phyloP scores from a whole-genome alignment of 30 jellyfish, hydroid and myxozoan species.

The Rhopilema esculentum region DNA sequence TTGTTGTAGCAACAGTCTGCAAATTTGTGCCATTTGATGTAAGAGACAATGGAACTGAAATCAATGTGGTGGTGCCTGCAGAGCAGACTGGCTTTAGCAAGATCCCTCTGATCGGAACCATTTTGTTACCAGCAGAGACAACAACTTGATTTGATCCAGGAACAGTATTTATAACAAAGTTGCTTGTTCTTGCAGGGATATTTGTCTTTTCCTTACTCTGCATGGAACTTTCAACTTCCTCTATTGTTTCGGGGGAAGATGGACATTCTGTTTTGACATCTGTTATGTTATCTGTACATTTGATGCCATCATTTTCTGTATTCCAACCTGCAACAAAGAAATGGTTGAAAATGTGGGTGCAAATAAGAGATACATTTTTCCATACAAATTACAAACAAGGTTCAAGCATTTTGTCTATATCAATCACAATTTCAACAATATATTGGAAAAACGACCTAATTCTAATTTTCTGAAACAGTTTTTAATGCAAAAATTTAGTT shows the following conservation, averaged over 20 bases:
- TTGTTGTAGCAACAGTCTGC: slow-evolving; percentile 25
- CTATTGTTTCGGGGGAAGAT: neutral
- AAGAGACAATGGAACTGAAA: slow-evolving; percentile 70
- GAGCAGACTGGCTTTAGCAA: slow-evolving; percentile 62
- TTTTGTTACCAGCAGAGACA: slow-evolving; percentile 54
- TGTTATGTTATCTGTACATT: neutral
- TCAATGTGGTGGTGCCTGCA: slow-evolving; percentile 65
- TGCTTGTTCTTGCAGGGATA: slow-evolving; percentile 9
- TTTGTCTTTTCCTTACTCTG: neutral
- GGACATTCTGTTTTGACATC: neutral
- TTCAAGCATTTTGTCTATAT: too few species aligned
- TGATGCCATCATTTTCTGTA: slow-evolving; percentile 35
- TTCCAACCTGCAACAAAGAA: slow-evolving; percentile 41
- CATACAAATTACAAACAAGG: too few species aligned
- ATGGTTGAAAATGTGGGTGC: too few species aligned
- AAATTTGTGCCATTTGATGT: slow-evolving; percentile 28
- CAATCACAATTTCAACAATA: too few species aligned
- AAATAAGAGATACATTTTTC: too few species aligned
- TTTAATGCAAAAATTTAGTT: too few species aligned
- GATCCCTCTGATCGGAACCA: slow-evolving; percentile 68
- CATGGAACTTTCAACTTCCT: neutral
- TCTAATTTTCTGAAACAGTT: neutral
- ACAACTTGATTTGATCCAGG: slow-evolving; percentile 55
- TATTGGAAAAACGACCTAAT: too few species aligned
- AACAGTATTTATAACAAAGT: slow-evolving; percentile 15